Evolutionary conservation across 2,888 invertebrate genomes (phyloP).

Genomic region (Rhaphigaster nebulosa): DNA sequence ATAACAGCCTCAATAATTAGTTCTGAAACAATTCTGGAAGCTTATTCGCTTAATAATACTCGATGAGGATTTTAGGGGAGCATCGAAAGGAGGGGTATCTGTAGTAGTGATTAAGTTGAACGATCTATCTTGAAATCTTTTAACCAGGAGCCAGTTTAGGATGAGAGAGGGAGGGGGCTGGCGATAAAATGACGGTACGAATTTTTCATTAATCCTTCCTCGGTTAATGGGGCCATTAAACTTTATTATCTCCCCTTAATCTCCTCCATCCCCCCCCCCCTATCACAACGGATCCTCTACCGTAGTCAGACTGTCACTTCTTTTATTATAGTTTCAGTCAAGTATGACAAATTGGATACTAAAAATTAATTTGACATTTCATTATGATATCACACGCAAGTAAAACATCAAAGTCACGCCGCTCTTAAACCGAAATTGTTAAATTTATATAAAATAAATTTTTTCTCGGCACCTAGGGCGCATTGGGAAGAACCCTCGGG

Average conservation of each 20-base stretch:
- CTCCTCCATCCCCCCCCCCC: too few relatives aligned
- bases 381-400: background rate
- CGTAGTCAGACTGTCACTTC: background rate
- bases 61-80: background rate
- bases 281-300: background rate
- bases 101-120: background rate
- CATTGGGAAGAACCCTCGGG: too few relatives aligned
- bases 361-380: background rate
- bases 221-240: background rate
- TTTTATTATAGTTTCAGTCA: background rate
- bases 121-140: slow-evolving; percentile 1
- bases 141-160: background rate
- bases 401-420: too few relatives aligned
- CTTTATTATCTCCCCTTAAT: background rate
- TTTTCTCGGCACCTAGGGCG: too few relatives aligned
- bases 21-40: background rate
- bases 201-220: slow-evolving; percentile 28
- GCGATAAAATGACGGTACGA: slow-evolving; percentile 25
- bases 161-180: too few relatives aligned
- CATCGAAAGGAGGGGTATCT: background rate
- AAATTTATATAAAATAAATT: too few relatives aligned
- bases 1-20: background rate
- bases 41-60: slow-evolving; percentile 1
- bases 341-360: background rate
- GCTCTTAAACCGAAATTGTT: too few relatives aligned